A percentile compares a stretch with the other conserved stretches of the same genome.
phyloP scores from a whole-genome alignment of 2,888 invertebrate species.

The Pocota personata region DNA sequence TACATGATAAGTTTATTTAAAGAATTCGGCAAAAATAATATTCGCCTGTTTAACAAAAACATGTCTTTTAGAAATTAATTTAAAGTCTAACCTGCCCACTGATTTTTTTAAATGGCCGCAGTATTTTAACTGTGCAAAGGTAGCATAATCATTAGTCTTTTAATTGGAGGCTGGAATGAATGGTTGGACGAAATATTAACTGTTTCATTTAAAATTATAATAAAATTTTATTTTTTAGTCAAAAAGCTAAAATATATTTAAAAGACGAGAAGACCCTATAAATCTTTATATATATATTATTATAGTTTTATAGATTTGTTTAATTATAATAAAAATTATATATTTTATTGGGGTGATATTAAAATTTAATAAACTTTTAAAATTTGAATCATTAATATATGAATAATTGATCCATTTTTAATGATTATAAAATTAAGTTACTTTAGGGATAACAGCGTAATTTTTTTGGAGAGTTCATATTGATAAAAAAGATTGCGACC shows the following conservation, averaged over 20 bases:
- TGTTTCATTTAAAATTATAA: constrained; percentile 84
- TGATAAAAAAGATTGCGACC: constrained; percentile 90
- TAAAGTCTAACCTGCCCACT: constrained; percentile 90
- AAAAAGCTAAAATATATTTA: constrained; percentile 87
- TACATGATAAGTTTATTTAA: constrained; percentile 83
- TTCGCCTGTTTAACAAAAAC: too few relatives aligned
- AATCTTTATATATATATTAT: constrained; percentile 89
- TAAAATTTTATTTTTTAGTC: constrained; percentile 85
- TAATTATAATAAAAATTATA: too few relatives aligned
- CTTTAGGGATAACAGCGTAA: constrained; percentile 94
- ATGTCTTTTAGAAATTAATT: constrained; percentile 86
- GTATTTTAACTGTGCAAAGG: constrained; percentile 91
- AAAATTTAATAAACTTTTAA: too few relatives aligned
- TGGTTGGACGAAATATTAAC: constrained; percentile 87
- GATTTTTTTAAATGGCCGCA: constrained; percentile 85
- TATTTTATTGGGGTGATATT: too few relatives aligned
- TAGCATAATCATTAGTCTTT: too few relatives aligned
- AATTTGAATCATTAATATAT: constrained; percentile 81
- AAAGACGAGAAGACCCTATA: constrained; percentile 92
- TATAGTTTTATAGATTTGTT: too few relatives aligned
- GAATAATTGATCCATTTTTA: constrained; percentile 85
- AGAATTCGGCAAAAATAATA: constrained; percentile 87
- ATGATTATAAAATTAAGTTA: constrained; percentile 88
- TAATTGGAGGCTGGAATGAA: constrained; percentile 91
- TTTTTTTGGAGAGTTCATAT: constrained; percentile 90